phyloP scores from a whole-genome alignment of 2,113 vertebrate species.

The Microcebus ravelobensis region DNA sequence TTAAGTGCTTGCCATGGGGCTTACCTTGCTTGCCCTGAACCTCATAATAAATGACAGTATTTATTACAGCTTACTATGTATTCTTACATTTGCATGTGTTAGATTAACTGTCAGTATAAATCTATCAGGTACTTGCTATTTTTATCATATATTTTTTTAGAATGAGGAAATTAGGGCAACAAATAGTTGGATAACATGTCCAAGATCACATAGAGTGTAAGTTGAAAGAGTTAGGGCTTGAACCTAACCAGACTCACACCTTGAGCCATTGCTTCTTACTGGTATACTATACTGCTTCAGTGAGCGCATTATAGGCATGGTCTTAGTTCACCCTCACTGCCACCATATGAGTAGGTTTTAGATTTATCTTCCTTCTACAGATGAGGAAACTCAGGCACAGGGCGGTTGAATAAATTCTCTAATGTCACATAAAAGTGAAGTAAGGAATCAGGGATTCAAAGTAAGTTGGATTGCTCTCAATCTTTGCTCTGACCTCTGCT shows the following conservation, averaged over 20 bases:
- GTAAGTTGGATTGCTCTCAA: not conserved
- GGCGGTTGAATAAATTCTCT: not conserved
- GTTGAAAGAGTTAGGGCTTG: not conserved
- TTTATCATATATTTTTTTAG: not conserved
- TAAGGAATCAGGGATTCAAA: not conserved
- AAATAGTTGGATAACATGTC: not conserved
- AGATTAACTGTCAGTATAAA: not conserved
- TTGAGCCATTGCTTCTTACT: too few species aligned
- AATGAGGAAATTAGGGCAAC: not conserved
- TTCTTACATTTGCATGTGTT: not conserved
- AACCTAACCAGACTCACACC: not conserved
- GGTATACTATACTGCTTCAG: accelerated
- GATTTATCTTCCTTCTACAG: not conserved
- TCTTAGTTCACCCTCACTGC: not conserved
- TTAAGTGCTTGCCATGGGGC: not conserved
- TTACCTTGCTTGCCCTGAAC: not conserved
- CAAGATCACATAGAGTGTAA: not conserved
- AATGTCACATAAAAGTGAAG: not conserved
- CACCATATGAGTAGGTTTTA: not conserved
- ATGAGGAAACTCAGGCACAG: not conserved
- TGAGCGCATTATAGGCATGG: not conserved
- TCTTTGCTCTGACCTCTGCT: too few species aligned
- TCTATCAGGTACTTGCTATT: not conserved
- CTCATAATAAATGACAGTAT: not conserved
- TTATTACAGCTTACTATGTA: not conserved